These are phyloP conservation scores for Gallinago paraguaiae DNA, from an alignment of 2,113 vertebrate species.

Conservation along the genomic window DNA sequence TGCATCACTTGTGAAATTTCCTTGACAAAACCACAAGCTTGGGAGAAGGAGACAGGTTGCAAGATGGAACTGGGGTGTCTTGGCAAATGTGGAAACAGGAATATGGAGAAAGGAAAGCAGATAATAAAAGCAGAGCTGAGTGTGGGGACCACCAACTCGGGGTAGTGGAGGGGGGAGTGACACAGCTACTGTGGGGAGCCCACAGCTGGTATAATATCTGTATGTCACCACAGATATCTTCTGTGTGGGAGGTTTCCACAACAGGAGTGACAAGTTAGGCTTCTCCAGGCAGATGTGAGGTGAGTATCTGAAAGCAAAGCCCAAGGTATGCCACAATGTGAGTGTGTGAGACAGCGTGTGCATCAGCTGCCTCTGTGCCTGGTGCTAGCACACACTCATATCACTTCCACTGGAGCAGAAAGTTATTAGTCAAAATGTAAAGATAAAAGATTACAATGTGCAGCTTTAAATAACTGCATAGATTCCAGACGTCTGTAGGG, in stretches of 20 bases:
- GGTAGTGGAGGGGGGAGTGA: neutral
- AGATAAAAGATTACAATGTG: neutral
- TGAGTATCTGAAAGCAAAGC: neutral
- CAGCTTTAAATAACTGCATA: neutral
- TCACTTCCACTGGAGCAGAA: neutral
- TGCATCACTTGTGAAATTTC: neutral
- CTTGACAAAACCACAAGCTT: neutral
- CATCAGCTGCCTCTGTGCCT: rapidly evolving
- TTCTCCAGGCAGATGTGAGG: neutral
- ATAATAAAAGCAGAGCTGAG: neutral
- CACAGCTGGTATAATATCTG: neutral
- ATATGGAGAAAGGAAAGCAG: neutral
- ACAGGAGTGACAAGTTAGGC: neutral
- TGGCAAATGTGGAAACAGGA: neutral
- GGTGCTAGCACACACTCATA: rapidly evolving
- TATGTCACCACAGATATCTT: neutral
- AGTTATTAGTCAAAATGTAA: neutral
- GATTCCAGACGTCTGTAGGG: neutral
- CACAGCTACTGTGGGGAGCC: neutral
- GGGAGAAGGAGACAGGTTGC: neutral
- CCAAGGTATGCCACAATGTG: rapidly evolving
- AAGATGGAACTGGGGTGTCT: neutral
- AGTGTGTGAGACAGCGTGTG: neutral
- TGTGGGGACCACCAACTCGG: no score
- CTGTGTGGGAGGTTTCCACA: neutral